phyloP scores from a whole-genome alignment of 2,888 invertebrate genomes.

The Andrena haemorrhoa region DNA sequence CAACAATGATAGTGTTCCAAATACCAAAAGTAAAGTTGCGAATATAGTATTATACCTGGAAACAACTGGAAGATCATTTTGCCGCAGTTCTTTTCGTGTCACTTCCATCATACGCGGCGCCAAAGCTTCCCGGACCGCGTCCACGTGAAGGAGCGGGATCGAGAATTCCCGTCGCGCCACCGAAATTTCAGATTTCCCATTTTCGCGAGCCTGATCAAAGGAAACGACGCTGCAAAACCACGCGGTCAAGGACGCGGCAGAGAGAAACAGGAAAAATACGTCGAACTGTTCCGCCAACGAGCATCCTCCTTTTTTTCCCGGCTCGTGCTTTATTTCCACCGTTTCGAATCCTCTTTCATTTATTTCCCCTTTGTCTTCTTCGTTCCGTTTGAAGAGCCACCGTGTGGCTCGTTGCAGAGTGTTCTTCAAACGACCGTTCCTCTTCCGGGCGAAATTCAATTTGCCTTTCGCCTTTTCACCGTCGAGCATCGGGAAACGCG shows the following conservation, averaged over 20 bases:
- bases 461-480: conserved; percentile 58
- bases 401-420: conserved; percentile 33
- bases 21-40: not conserved
- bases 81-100: not conserved
- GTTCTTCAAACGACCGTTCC: conserved; percentile 57
- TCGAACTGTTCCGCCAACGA: conserved; percentile 37
- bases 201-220: not conserved
- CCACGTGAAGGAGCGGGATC: not conserved
- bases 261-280: not conserved
- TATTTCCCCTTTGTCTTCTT: conserved; percentile 34
- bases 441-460: conserved; percentile 65
- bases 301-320: not conserved
- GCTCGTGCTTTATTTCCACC: conserved; percentile 19
- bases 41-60: not conserved
- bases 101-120: not conserved
- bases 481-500: conserved; percentile 20
- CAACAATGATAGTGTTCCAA: not conserved
- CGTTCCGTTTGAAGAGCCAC: conserved; percentile 19
- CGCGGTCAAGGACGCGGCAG: conserved; percentile 26
- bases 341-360: not conserved
- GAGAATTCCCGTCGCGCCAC: conserved; percentile 11
- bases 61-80: not conserved
- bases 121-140: not conserved
- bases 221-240: not conserved
- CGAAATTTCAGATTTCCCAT: conserved; percentile 12